Percentiles rank a stretch among this genome's conserved stretches.
phyloP scores from a whole-genome alignment of 2,797 vertebrate species.

The Fundulus diaphanus region DNA sequence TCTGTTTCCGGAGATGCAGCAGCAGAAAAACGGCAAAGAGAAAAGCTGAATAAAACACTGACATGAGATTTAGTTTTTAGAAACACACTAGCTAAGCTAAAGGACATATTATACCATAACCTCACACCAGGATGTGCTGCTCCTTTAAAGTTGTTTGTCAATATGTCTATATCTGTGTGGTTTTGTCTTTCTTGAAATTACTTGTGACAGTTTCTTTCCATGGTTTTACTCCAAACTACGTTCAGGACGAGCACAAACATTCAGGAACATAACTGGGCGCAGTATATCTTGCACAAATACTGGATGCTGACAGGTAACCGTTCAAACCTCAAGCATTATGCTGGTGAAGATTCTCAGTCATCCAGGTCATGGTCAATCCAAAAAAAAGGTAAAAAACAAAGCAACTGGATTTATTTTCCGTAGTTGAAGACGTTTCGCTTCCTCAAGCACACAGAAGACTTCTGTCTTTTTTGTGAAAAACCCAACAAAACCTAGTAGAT shows the following conservation, averaged over 20 bases:
- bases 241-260: not conserved
- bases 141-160: not conserved
- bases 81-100: not conserved
- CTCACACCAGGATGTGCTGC: not conserved
- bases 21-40: slow-evolving; percentile 53
- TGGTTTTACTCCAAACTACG: not conserved
- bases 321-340: too few relatives aligned
- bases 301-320: not conserved
- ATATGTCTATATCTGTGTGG: not conserved
- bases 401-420: too few relatives aligned
- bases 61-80: not conserved
- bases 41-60: slow-evolving; percentile 65
- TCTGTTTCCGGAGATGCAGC: slow-evolving; percentile 59
- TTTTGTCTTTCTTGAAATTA: not conserved
- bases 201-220: not conserved
- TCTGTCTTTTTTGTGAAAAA: not conserved
- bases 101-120: not conserved
- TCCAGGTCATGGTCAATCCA: too few relatives aligned
- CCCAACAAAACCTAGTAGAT: not conserved
- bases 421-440: too few relatives aligned
- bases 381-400: too few relatives aligned
- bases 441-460: too few relatives aligned
- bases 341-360: too few relatives aligned
- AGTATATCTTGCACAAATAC: not conserved
- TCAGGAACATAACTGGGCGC: not conserved